Base-by-base conservation (phyloP, 2,888 invertebrate species). In the Tenthredo scrophulariae region DNA sequence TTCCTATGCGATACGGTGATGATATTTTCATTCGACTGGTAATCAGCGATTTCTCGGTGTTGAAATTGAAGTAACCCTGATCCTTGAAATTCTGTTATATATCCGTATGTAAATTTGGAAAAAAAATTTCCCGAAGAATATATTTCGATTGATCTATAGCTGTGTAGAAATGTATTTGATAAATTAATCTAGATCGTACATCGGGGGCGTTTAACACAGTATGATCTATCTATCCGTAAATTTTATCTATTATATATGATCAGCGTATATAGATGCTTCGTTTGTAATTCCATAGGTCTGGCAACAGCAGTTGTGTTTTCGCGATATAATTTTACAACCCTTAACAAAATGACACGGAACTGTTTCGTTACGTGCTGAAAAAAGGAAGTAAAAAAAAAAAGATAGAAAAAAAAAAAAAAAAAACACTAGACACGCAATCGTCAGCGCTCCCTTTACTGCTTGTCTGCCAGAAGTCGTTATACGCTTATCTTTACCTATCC, bases 401-500 rank as follows among this genome's bases (percentile, higher is more conserved):
- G 4, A 15, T 29, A 15, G 2, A 18, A 67, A 67, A 67, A 29
- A 29, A 26, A 10, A 13, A 6, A n/a, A 6, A 37, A n/a, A 40
- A 37, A 72, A n/a, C 37, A 22, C 13, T 29, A 37, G 58, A 40
- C 80, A 80, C 80, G 80, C 80, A 80, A 80, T 80, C 40, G 40
- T 58, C 58, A 80, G 26, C 80, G n/a, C 50, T 77, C 54, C 62
- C 62, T 62, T 62, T 58, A 80, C 62, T 77, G 50, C 77, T 54
- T 50, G 62, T 80, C 62, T 80, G 26, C 22, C 40, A 50, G 40
- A 18, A 62, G 62, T 80, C 80, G 62, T 80, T 62, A 58, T 40
- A 37, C 29, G 50, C 72, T 80, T 80, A 80, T 80, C 80, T 80
- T 62, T 54, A 77, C 77, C 54, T 77, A 77, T 77, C 77, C 46